phyloP scores from a whole-genome alignment of 1,140 invertebrate genomes.

The Drosophila takahashii region DNA sequence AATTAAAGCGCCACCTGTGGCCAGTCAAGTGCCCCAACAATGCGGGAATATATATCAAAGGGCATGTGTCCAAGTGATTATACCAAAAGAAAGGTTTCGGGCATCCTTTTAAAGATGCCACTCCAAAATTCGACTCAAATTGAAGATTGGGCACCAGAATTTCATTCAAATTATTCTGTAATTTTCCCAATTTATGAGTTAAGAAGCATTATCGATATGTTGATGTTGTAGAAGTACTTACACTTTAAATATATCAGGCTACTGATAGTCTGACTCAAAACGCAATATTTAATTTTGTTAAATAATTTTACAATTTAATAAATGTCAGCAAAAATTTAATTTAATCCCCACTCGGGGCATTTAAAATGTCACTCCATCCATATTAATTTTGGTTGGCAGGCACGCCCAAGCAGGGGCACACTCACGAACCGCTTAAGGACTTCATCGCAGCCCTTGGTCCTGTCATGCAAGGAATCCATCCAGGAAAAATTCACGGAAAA shows the following conservation, averaged over 20 bases:
- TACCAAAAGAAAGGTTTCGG: not conserved
- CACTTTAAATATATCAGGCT: too few species aligned
- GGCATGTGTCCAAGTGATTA: not conserved
- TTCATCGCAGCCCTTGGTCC: constrained; percentile 9
- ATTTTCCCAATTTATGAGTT: too few species aligned
- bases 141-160: too few species aligned
- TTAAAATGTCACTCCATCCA: constrained; percentile 36
- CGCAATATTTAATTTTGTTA: too few species aligned
- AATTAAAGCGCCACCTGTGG: constrained; percentile 77
- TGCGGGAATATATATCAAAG: not conserved
- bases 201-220: too few species aligned
- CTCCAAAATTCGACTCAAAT: too few species aligned
- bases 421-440: not conserved
- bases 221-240: too few species aligned
- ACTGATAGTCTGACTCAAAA: too few species aligned
- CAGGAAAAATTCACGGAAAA: constrained; percentile 3
- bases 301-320: too few species aligned
- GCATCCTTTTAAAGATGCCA: not conserved
- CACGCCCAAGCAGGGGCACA: not conserved
- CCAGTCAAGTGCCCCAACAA: constrained; percentile 26
- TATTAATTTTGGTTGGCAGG: constrained; percentile 50
- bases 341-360: not conserved
- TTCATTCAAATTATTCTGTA: too few species aligned
- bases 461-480: constrained; percentile 22
- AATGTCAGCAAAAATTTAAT: not conserved